These are phyloP conservation scores for Leontocebus nigricollis DNA, from an alignment of 2,797 vertebrate species.

Conservation along the genomic window DNA sequence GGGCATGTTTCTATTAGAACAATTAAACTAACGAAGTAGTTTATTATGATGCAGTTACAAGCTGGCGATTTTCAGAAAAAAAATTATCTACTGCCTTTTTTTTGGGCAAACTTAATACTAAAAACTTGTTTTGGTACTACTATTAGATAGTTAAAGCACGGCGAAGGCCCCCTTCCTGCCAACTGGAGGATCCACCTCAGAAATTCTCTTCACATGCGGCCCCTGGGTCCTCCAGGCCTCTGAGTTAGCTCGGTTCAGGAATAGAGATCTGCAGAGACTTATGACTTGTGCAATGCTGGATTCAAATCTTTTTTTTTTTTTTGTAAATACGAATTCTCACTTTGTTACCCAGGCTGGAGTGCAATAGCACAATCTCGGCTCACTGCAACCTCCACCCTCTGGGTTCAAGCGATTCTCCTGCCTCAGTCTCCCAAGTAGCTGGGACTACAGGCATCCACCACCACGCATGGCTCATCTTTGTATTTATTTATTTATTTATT, in stretches of 20 bases:
- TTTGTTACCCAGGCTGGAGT: no score
- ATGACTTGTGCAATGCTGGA: no score
- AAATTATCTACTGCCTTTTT: background rate
- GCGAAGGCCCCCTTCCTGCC: background rate
- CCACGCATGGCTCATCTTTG: no score
- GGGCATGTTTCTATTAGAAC: background rate
- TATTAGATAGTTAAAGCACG: background rate
- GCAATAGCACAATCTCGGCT: no score
- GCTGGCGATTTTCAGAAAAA: background rate
- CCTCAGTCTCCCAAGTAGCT: no score
- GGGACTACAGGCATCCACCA: no score
- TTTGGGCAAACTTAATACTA: background rate
- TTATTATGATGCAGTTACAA: background rate
- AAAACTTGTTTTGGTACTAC: background rate
- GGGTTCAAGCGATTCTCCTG: no score
- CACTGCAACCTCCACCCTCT: no score
- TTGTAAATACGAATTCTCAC: no score
- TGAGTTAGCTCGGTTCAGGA: background rate
- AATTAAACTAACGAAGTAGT: background rate
- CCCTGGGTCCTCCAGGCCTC: background rate
- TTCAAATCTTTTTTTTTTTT: no score
- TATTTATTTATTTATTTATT: no score
- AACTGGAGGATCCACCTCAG: background rate
- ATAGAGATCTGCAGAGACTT: background rate
- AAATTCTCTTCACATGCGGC: background rate